Conservation (phyloP, 2,113 vertebrate genomes). For the Pardalotus punctatus region DNA sequence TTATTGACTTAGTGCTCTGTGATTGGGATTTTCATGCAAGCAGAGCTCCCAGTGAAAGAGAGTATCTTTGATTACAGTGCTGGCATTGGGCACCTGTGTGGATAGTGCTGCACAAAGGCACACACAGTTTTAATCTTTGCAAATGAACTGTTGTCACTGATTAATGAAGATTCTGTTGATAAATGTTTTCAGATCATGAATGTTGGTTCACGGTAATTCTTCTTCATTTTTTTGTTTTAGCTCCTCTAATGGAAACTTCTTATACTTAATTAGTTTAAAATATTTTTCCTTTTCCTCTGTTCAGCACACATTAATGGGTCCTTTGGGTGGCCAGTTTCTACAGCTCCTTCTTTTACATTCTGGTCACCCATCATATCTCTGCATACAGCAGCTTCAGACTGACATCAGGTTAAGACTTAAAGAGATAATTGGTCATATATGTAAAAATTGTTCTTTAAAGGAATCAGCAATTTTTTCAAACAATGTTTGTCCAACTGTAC, state of each 20-base stretch:
- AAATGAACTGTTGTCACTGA: conserved; percentile 37
- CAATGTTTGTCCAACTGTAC: not conserved
- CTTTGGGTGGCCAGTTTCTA: conserved; percentile 14
- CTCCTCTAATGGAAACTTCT: conserved; percentile 5
- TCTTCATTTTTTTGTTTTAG: not conserved
- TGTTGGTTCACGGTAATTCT: not conserved
- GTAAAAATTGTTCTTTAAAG: not conserved
- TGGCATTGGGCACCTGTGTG: not conserved
- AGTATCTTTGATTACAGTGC: not conserved
- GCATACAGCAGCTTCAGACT: conserved; percentile 13
- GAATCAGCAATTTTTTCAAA: not conserved
- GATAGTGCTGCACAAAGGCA: not conserved
- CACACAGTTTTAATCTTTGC: conserved; percentile 29
- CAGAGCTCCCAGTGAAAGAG: not conserved
- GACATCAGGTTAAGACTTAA: conserved; percentile 12
- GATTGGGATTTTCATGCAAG: not conserved
- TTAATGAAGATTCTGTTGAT: conserved; percentile 42
- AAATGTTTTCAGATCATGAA: conserved; percentile 43
- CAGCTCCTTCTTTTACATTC: conserved; percentile 25
- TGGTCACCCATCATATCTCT: conserved; percentile 16
- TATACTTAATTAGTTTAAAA: conserved; percentile 7
- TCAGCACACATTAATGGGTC: conserved; percentile 29
- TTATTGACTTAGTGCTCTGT: not conserved
- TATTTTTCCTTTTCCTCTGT: conserved; percentile 1
- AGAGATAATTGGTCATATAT: not conserved